Conservation (phyloP, 2,888 invertebrate genomes). For the Pollenia amentaria region DNA sequence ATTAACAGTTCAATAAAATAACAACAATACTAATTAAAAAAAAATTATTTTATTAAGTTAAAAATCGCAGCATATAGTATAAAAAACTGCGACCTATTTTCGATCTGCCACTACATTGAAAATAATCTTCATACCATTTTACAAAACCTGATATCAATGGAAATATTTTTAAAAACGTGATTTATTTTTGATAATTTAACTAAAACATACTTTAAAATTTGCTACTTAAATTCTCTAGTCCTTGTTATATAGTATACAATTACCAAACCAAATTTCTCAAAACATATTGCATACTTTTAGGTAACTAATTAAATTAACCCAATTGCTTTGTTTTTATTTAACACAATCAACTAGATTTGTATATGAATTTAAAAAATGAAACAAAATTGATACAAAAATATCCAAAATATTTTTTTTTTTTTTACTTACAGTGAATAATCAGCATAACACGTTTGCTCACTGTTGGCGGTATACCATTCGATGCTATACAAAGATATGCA, state of each 20-base stretch:
- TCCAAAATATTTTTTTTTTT: not conserved
- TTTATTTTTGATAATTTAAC: too few species aligned
- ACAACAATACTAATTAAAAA: too few species aligned
- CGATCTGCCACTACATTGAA: too few species aligned
- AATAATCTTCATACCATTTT: too few species aligned
- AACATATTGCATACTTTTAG: constrained; percentile 46
- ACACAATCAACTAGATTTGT: not conserved
- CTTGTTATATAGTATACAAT: not conserved
- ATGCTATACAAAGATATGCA: constrained; percentile 92
- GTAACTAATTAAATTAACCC: not conserved
- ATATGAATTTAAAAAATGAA: not conserved
- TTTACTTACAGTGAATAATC: constrained; percentile 92
- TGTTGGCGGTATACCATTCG: constrained; percentile 92
- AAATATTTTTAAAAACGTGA: too few species aligned
- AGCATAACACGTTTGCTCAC: constrained; percentile 92
- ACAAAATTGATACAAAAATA: not conserved
- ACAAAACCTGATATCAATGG: too few species aligned
- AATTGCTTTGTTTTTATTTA: constrained; percentile 11
- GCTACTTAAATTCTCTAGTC: too few species aligned
- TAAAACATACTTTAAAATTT: too few species aligned
- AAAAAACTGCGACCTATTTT: too few species aligned
- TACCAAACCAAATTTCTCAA: not conserved
- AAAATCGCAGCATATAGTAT: too few species aligned
- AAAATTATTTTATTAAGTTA: too few species aligned
- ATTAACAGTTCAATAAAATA: too few species aligned